Evolutionary conservation across 1,140 invertebrate species (phyloP).

Genomic region (Oryctes rhinoceros): DNA sequence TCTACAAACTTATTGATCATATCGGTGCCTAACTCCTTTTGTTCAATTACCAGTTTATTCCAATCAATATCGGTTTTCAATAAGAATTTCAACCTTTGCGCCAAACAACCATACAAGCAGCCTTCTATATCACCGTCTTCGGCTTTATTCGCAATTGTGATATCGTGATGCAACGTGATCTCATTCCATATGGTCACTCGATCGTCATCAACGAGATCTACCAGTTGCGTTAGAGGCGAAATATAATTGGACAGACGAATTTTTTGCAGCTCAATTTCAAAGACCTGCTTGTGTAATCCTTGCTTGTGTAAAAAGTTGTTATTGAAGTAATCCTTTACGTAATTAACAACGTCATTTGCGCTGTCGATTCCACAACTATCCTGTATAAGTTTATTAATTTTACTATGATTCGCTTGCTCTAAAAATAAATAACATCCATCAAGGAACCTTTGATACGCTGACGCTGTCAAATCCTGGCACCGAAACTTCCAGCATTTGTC

Average conservation of each 20-base stretch:
- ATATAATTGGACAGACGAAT: not conserved
- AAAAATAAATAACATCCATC: not conserved
- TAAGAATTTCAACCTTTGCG: not conserved
- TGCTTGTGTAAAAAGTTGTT: not conserved
- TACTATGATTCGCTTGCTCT: not conserved
- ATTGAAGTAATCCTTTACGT: slow-evolving; percentile 6
- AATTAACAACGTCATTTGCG: not conserved
- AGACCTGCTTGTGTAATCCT: not conserved
- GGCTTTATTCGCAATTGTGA: not conserved
- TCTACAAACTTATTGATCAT: not conserved
- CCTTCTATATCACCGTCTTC: not conserved
- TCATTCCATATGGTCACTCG: not conserved
- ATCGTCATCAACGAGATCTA: not conserved
- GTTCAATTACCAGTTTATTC: not conserved
- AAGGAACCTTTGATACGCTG: not conserved
- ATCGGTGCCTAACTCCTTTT: not conserved
- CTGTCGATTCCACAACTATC: not conserved
- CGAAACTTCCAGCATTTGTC: not conserved
- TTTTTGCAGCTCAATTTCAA: not conserved
- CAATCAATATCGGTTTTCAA: not conserved
- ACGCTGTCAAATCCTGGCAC: not conserved
- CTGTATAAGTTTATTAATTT: not conserved
- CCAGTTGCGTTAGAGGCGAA: not conserved
- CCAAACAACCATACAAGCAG: not conserved
- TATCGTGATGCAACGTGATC: not conserved